Base-by-base conservation (phyloP, 2,888 invertebrate genomes). In the Ceraclea dissimilis region DNA sequence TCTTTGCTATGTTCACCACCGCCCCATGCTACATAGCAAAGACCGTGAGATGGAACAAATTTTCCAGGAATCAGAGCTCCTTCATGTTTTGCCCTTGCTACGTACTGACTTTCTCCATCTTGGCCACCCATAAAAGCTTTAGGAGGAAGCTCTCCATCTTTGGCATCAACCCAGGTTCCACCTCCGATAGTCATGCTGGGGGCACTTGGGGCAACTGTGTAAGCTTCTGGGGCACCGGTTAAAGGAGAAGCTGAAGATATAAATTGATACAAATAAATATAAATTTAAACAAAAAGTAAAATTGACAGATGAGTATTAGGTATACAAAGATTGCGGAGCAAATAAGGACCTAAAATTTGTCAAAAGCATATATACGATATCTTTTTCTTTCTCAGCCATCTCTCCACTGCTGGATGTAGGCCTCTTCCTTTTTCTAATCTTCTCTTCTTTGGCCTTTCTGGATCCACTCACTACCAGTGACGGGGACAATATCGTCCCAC, bases 61-160 rank as follows among this genome's bases (percentile, higher is more conserved):
- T 93, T 92, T 54, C 93, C 93, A 49, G 93, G 92, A 62, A 93
- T 76, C 46, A 88, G 69, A 51, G 84, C 89, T 13, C 90, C 90
- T 65, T 88, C 86, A 67, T 90, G 90, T 51, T 76, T 76, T 1
- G 89, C 88, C 63, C 93, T 79, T 26, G 84, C 83, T 1, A 90
- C 82, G 68, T 79, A 88, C 33, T 88, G 64, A 4, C 79, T 78
- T 65, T 82, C 82, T 21, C 82, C 81, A 68, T 82, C 81, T 61
- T 76, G 78, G 6, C 86, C 86, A 2, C 81, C 87, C 6, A 82
- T 74, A 31, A 89, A 74, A 0, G 90, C 86, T 57, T 85, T 86
- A 1, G 84, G 80, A 2, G 90, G 90, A 34, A 89, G 75, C 64
- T 82, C 79, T 1, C 83, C 86, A 6, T 77, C 79, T 10, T 72